Base-by-base conservation (phyloP, 1,140 invertebrate species). In the Drosophila athabasca region DNA sequence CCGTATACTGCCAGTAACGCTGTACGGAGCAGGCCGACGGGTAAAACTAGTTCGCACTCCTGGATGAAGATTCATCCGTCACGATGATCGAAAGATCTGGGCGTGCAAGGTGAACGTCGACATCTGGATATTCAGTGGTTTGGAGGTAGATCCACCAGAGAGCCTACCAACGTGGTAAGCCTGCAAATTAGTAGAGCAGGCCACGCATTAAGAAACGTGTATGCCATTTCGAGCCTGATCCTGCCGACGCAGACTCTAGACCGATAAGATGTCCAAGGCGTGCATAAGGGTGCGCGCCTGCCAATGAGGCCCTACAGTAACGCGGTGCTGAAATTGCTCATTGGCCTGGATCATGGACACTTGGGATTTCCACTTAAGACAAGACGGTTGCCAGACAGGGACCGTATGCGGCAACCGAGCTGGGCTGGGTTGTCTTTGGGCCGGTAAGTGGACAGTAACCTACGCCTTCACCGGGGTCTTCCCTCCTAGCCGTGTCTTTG, bases 171-270 rank as follows among this genome's bases (percentile, higher is more conserved):
- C 3, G 19, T 39, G 29, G 58, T 61, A 6, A 61, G 11, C 8
- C 50, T 54, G 22, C 13, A 52, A 11, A 66, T 59, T 13, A 29
- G 65, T 48, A 43, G 43, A 41, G n/a, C 9, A 7, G 29, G 54
- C 6, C 44, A 59, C 4, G 22, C 6, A 0, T 15, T 50, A 19
- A 13, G 31, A 15, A 62, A 62, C 11, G 44, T 49, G 15, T 39
- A 49, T 9, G 43, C 51, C 7, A 29, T 55, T 13, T 46, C 26
- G 9, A 64, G 22, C 8, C 31, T 67, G 26, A 67, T 39, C 35
- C n/a, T 62, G 19, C 57, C 58, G 24, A 67, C 26, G 58, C 55
- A 58, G 54, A 65, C 11, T 8, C 7, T 55, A 2, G 11, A 6
- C 4, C 41, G 43, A 17, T 6, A 15, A 17, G 39, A 51, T 44